Conservation (phyloP, 53 echinoderm and acorn worm species). For the Patiria pectinifera region DNA sequence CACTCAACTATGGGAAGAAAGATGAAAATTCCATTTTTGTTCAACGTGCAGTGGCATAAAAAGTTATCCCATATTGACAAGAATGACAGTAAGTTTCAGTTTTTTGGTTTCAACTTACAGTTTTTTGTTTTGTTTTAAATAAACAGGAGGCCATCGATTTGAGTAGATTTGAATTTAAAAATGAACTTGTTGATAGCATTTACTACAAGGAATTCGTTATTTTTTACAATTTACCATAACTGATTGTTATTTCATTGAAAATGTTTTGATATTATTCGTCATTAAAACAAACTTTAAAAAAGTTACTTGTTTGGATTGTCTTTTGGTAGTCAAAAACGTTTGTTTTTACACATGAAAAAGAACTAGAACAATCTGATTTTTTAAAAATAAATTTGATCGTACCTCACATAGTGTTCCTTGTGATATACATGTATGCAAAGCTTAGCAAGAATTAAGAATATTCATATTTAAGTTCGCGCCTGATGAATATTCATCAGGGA, state of each 20-base stretch:
- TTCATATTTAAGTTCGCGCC: not conserved
- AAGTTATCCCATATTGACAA: no score
- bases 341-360: no score
- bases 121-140: not conserved
- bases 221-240: constrained; percentile 64
- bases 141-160: constrained; percentile 37
- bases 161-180: constrained; percentile 2
- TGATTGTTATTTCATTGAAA: constrained; percentile 62
- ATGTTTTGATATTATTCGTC: constrained; percentile 66
- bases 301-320: not conserved
- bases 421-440: no score
- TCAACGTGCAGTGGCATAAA: no score
- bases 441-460: not conserved
- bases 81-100: not conserved
- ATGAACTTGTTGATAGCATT: constrained; percentile 56
- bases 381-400: no score
- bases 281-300: constrained; percentile 44
- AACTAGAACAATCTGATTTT: no score
- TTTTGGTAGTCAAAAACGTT: not conserved
- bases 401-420: no score
- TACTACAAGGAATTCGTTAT: constrained; percentile 61
- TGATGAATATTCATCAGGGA: constrained; percentile 34
- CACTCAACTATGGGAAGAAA: no score
- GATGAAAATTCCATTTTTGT: no score
- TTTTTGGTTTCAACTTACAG: not conserved